phyloP scores from a whole-genome alignment of 1,140 invertebrate genomes.

The Portunus trituberculatus region DNA sequence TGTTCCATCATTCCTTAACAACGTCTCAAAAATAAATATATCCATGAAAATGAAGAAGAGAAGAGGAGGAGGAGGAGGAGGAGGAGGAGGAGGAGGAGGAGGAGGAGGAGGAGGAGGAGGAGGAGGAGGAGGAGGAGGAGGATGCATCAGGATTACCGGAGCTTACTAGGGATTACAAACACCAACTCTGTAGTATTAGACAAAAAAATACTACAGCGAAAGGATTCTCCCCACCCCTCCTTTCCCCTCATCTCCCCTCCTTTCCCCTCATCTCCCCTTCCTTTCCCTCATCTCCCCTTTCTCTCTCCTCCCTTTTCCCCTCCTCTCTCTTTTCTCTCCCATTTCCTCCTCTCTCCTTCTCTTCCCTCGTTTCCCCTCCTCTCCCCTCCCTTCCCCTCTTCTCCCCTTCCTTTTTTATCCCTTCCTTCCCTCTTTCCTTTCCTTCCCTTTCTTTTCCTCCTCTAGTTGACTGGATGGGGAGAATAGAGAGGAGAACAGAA shows the following conservation, averaged over 20 bases:
- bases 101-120: slow-evolving; percentile 5
- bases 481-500: neutral
- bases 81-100: neutral
- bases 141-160: neutral
- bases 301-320: neutral
- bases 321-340: neutral
- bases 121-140: slow-evolving; percentile 7
- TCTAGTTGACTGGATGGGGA: neutral
- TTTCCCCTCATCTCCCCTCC: neutral
- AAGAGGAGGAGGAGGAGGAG: neutral
- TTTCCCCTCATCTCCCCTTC: too few relatives aligned
- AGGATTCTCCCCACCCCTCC: neutral
- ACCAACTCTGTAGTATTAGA: neutral
- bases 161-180: neutral
- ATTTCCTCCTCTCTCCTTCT: neutral
- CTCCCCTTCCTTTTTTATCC: too few relatives aligned
- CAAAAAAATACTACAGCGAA: neutral
- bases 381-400: neutral
- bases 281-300: neutral
- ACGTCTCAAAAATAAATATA: too few relatives aligned
- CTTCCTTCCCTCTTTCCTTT: too few relatives aligned
- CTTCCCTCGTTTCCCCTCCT: neutral
- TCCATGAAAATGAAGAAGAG: neutral
- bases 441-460: neutral
- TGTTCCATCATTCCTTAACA: too few relatives aligned